Conservation (phyloP, 2,797 vertebrate species). For the Mus spretus region DNA sequence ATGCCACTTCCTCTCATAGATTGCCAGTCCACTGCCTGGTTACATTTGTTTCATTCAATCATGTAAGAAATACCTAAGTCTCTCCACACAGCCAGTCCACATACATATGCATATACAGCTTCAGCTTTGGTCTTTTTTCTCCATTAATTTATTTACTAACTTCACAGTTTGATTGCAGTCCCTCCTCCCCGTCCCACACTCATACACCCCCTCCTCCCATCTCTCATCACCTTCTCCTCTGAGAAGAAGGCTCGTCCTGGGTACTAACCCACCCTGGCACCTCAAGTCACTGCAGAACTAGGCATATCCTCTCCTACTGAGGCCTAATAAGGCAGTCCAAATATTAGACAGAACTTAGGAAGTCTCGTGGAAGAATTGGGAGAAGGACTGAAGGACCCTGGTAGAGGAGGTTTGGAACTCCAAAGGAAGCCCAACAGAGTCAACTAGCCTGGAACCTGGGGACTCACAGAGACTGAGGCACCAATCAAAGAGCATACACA, state of each 20-base stretch:
- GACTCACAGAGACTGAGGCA: background rate
- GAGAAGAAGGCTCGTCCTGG: background rate
- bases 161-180: background rate
- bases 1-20: slow-evolving; percentile 42
- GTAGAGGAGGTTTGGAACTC: background rate
- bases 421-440: background rate
- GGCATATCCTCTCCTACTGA: background rate
- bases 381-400: background rate
- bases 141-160: background rate
- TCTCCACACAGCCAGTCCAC: background rate
- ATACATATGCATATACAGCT: background rate
- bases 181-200: background rate
- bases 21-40: background rate
- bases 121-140: background rate
- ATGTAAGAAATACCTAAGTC: slow-evolving; percentile 26
- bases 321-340: background rate
- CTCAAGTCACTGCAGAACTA: background rate
- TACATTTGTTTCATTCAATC: background rate
- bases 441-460: background rate
- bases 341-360: background rate
- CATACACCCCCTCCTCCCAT: background rate
- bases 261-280: background rate
- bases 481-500: background rate
- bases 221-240: background rate
- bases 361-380: background rate